Evolutionary conservation across 2,113 vertebrate species (phyloP).

Genomic region (Rafetus swinhoei): DNA sequence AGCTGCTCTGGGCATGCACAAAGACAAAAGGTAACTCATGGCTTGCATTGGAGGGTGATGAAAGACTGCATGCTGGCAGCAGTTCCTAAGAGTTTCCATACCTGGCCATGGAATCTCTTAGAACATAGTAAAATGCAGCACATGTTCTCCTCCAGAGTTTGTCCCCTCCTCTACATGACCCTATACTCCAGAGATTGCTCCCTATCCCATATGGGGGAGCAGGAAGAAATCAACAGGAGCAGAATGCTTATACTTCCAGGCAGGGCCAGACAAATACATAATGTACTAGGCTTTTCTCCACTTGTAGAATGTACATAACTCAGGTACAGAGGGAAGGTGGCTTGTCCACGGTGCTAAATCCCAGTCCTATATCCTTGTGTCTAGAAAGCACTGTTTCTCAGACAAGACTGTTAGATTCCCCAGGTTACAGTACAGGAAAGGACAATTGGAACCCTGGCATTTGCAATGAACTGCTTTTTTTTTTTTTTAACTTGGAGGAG

Average conservation of each 20-base stretch:
- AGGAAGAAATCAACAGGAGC: background rate
- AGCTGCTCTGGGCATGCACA: background rate
- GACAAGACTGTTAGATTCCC: background rate
- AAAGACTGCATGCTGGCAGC: background rate
- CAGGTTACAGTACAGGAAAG: background rate
- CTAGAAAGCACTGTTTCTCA: background rate
- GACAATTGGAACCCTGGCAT: background rate
- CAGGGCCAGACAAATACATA: background rate
- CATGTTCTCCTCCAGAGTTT: background rate
- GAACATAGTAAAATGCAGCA: background rate
- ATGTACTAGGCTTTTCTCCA: background rate
- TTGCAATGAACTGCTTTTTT: background rate
- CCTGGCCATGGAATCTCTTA: background rate
- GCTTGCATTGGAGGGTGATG: background rate
- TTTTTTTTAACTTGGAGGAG: background rate
- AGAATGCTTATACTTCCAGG: background rate
- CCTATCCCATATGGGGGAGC: background rate
- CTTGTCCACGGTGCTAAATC: background rate
- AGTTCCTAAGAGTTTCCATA: background rate
- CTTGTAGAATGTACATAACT: too few species aligned
- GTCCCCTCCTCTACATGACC: too few species aligned
- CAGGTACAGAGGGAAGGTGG: background rate
- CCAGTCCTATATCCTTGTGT: background rate
- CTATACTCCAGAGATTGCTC: background rate
- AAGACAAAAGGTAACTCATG: background rate